These are phyloP conservation scores for Pocillopora meandrina DNA, from an alignment of 92 coral and sea anemone genomes.

Conservation along the genomic window DNA sequence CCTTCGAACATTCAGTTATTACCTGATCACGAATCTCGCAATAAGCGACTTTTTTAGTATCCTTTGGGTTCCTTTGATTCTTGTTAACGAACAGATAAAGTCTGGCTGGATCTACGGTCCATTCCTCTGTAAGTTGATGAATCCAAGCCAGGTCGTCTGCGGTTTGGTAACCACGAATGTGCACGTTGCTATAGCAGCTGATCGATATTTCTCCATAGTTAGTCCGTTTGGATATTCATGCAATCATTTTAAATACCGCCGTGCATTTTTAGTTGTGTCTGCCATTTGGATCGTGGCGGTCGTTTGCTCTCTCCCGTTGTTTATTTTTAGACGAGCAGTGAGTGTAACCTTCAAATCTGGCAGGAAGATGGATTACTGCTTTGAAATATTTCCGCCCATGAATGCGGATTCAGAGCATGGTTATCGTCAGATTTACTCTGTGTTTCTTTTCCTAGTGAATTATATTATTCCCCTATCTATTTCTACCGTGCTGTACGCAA, in stretches of 20 bases:
- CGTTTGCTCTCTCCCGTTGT: conserved; percentile 55
- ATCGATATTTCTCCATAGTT: conserved; percentile 57
- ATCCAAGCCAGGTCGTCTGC: conserved; percentile 71
- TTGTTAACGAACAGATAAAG: conserved; percentile 49
- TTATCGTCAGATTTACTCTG: conserved; percentile 56
- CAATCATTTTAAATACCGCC: background rate
- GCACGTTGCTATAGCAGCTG: conserved; percentile 65
- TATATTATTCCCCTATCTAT: conserved; percentile 54
- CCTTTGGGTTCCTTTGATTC: conserved; percentile 59
- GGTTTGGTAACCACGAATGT: conserved; percentile 71
- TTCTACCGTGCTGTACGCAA: conserved; percentile 48
- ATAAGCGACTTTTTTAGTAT: conserved; percentile 63
- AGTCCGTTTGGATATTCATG: conserved; percentile 43
- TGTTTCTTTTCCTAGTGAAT: conserved; percentile 62
- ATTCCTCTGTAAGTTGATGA: conserved; percentile 57
- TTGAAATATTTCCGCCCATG: conserved; percentile 55
- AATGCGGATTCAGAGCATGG: conserved; percentile 5
- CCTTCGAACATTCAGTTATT: conserved; percentile 67
- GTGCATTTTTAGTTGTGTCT: conserved; percentile 30
- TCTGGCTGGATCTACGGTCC: conserved; percentile 60
- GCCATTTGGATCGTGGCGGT: conserved; percentile 46
- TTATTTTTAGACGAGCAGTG: conserved; percentile 32
- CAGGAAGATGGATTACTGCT: conserved; percentile 29
- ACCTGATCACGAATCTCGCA: conserved; percentile 61
- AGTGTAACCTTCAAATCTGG: conserved; percentile 22